These are phyloP conservation scores for Stenolophus ochropezus DNA, from an alignment of 2,888 invertebrate genomes.

Conservation along the genomic window DNA sequence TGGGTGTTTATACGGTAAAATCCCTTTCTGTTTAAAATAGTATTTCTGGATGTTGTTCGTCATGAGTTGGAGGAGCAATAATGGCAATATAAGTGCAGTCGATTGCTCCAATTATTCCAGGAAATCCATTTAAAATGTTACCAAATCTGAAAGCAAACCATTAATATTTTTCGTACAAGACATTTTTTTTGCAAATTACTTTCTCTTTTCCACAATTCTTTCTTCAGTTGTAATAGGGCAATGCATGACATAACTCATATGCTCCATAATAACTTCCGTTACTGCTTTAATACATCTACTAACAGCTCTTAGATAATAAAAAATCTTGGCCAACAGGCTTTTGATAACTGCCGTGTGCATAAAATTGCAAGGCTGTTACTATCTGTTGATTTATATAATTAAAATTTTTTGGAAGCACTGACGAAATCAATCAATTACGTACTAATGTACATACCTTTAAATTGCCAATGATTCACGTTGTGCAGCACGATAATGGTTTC, in stretches of 20 bases:
- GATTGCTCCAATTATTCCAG: background rate
- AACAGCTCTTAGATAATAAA: too few relatives aligned
- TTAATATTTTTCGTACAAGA: background rate
- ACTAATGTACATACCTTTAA: background rate
- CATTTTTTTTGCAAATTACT: background rate
- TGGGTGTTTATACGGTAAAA: too few relatives aligned
- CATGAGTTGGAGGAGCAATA: background rate
- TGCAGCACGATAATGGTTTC: background rate
- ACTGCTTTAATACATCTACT: background rate
- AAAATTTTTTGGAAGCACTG: background rate
- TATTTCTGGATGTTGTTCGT: background rate
- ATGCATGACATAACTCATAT: background rate
- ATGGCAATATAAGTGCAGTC: background rate
- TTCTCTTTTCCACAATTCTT: background rate
- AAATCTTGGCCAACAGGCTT: too few relatives aligned
- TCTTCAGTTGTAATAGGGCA: background rate
- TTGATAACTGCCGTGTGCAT: background rate
- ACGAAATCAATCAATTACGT: background rate
- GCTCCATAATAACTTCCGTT: background rate
- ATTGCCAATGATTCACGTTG: background rate
- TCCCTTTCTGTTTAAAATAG: too few relatives aligned
- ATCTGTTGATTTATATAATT: background rate
- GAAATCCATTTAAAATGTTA: too few relatives aligned
- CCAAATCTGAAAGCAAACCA: background rate
- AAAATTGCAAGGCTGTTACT: background rate